phyloP scores from a whole-genome alignment of 1,140 invertebrate genomes.

The Drosophila ananassae region DNA sequence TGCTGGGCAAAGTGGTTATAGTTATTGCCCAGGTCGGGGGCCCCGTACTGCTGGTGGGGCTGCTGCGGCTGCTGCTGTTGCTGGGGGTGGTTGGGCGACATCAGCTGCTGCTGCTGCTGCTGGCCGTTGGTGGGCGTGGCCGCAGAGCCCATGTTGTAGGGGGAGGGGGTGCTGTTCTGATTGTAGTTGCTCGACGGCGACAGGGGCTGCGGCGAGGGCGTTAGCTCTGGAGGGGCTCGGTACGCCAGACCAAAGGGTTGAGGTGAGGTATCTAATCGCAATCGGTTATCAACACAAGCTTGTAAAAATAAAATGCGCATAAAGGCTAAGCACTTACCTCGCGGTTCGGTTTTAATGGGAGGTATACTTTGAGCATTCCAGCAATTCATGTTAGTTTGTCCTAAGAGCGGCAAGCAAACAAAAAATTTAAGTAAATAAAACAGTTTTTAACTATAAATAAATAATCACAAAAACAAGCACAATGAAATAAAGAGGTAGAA shows the following conservation, averaged over 20 bases:
- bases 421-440: constrained; percentile 19
- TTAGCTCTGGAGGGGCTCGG: constrained; percentile 71
- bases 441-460: not conserved
- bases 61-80: constrained; percentile 56
- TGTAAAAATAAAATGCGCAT: not conserved
- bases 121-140: constrained; percentile 55
- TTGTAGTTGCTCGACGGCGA: constrained; percentile 79
- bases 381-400: constrained; percentile 69
- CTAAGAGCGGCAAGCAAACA: constrained; percentile 35
- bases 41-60: constrained; percentile 61
- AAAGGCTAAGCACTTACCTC: constrained; percentile 56
- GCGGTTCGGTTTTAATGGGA: constrained; percentile 81
- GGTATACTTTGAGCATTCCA: constrained; percentile 80
- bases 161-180: constrained; percentile 75
- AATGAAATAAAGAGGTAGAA: constrained; percentile 2
- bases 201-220: constrained; percentile 78
- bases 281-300: not conserved
- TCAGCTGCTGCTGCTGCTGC: constrained; percentile 57
- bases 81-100: constrained; percentile 59
- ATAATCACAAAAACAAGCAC: constrained; percentile 1
- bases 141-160: constrained; percentile 64
- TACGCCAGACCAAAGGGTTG: constrained; percentile 71
- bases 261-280: constrained; percentile 72
- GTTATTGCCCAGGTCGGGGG: constrained; percentile 44
- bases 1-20: constrained; percentile 55